Evolutionary conservation across 2,888 invertebrate genomes (phyloP).

Genomic region (Latrodectus elegans): DNA sequence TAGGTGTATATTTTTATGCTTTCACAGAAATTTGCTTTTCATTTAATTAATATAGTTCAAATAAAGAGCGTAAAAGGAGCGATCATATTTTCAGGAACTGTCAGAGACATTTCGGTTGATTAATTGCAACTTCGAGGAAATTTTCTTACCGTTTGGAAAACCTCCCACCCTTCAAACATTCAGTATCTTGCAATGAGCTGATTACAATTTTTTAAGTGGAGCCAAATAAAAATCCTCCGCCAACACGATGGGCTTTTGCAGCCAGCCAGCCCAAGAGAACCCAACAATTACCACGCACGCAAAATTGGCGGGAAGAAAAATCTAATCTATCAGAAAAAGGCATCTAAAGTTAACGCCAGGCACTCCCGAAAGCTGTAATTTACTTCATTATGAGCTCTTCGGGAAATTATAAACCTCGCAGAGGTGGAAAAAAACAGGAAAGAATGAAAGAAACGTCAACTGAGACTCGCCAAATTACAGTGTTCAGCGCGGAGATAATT

Average conservation of each 20-base stretch:
- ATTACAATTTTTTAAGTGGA: not conserved
- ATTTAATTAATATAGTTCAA: no score
- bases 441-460: not conserved
- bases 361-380: slow-evolving; percentile 28
- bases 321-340: slow-evolving; percentile 9
- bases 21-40: no score
- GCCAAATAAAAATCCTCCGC: not conserved
- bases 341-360: slow-evolving; percentile 20
- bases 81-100: no score
- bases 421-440: not conserved
- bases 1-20: no score
- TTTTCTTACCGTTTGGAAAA: no score
- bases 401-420: slow-evolving; percentile 11
- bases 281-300: not conserved
- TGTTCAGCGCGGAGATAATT: slow-evolving; percentile 39
- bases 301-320: not conserved
- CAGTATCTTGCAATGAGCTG: no score
- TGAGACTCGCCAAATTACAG: slow-evolving; percentile 33
- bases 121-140: no score
- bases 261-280: not conserved
- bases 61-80: no score
- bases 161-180: no score
- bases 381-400: slow-evolving; percentile 11
- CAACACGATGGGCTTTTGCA: not conserved
- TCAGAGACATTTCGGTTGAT: no score